Percentiles rank a stretch among this genome's conserved stretches.
Evolutionary conservation across 1,140 invertebrate species (phyloP).

Genomic region (Zaprionus gabonicus): DNA sequence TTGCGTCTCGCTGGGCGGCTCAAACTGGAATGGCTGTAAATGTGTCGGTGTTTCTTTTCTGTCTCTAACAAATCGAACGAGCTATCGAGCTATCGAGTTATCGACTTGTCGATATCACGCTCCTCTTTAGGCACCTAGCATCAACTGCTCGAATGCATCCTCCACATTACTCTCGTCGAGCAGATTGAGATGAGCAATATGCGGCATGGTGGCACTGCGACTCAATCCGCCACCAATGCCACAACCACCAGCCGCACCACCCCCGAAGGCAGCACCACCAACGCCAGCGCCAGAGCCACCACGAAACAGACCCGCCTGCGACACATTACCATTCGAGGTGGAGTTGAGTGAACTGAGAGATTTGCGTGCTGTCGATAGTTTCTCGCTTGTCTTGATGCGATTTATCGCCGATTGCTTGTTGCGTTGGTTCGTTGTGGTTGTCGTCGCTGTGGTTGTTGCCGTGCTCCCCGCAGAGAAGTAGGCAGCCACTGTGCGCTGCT

Average conservation of each 20-base stretch:
- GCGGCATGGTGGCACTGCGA: slow-evolving; percentile 91
- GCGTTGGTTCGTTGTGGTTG: slow-evolving; percentile 48
- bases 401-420: slow-evolving; percentile 84
- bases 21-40: slow-evolving; percentile 52
- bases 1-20: slow-evolving; percentile 46
- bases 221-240: slow-evolving; percentile 83
- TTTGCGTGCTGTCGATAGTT: slow-evolving; percentile 84
- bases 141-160: slow-evolving; percentile 91
- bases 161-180: slow-evolving; percentile 90
- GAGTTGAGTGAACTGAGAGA: slow-evolving; percentile 68
- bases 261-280: slow-evolving; percentile 68
- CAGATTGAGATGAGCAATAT: slow-evolving; percentile 87
- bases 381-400: slow-evolving; percentile 85
- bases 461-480: slow-evolving; percentile 87
- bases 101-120: slow-evolving; percentile 1
- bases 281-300: slow-evolving; percentile 59
- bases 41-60: slow-evolving; percentile 40
- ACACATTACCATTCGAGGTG: slow-evolving; percentile 75
- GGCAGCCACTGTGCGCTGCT: slow-evolving; percentile 91
- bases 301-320: slow-evolving; percentile 73
- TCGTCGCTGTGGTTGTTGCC: slow-evolving; percentile 38
- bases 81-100: background rate
- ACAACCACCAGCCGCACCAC: slow-evolving; percentile 66
- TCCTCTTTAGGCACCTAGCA: slow-evolving; percentile 85
- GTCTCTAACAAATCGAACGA: slow-evolving; percentile 5